Percentiles rank a stretch among this genome's conserved stretches.
These are phyloP conservation scores for Phrynosoma blainvillii DNA, from an alignment of 2,113 vertebrate genomes.

Conservation along the genomic window DNA sequence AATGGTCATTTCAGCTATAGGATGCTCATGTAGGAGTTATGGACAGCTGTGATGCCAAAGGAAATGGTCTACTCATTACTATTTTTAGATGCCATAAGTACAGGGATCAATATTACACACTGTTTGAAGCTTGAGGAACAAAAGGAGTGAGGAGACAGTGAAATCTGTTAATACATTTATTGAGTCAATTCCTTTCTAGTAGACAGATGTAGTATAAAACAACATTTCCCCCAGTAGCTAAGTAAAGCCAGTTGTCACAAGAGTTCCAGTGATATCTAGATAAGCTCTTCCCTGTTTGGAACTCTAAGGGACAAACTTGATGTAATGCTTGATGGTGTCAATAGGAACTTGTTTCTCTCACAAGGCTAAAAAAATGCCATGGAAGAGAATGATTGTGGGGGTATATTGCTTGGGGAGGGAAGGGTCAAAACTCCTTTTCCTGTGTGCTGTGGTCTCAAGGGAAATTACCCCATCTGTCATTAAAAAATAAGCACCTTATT, in stretches of 20 bases:
- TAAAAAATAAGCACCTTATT: too few relatives aligned
- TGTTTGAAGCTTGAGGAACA: conserved; percentile 20
- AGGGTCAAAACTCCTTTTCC: not conserved
- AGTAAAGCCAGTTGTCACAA: not conserved
- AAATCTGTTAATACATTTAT: conserved; percentile 17
- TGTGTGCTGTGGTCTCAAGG: not conserved
- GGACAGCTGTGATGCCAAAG: not conserved
- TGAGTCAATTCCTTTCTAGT: conserved; percentile 7
- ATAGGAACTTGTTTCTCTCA: not conserved
- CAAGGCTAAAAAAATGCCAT: not conserved
- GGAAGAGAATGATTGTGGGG: not conserved
- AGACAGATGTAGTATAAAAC: not conserved
- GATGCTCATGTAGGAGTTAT: not conserved
- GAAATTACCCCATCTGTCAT: not conserved
- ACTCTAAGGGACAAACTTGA: not conserved
- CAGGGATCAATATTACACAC: conserved; percentile 39
- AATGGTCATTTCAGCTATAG: conserved; percentile 25
- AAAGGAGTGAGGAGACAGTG: conserved; percentile 10
- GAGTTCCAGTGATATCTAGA: not conserved
- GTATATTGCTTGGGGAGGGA: not conserved
- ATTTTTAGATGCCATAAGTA: conserved; percentile 40
- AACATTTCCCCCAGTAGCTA: not conserved
- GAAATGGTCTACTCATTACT: conserved; percentile 6
- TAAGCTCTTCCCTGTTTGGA: not conserved
- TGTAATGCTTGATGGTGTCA: not conserved